Percentiles rank a stretch among this genome's conserved stretches.
Evolutionary conservation across 2,888 invertebrate species (phyloP).

Genomic region (Eilema sororculum): DNA sequence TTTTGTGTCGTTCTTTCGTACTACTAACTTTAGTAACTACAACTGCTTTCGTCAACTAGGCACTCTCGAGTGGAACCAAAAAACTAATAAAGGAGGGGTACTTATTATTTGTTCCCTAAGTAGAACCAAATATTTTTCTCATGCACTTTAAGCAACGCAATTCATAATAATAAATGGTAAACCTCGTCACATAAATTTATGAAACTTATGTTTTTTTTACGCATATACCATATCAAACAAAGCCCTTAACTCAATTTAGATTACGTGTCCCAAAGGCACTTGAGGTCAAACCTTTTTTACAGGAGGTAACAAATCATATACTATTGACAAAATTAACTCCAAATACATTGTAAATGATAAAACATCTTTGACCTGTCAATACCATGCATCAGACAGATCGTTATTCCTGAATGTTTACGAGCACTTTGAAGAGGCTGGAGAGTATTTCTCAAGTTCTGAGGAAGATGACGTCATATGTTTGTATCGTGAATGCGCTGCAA

Average conservation of each 20-base stretch:
- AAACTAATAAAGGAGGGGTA: too few relatives aligned
- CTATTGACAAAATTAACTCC: not conserved
- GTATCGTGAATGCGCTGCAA: conserved; percentile 14
- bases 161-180: not conserved
- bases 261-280: not conserved
- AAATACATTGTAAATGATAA: conserved; percentile 13
- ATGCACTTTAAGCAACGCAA: not conserved
- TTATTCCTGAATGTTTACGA: conserved; percentile 42
- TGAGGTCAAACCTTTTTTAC: not conserved
- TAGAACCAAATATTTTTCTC: not conserved
- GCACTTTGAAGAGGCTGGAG: conserved; percentile 20
- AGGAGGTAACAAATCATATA: not conserved
- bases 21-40: too few relatives aligned
- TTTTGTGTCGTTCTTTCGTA: not conserved
- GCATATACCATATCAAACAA: not conserved
- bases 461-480: conserved; percentile 29
- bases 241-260: not conserved
- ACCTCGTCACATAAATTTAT: not conserved
- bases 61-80: not conserved
- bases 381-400: conserved; percentile 25
- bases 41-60: not conserved
- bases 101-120: too few relatives aligned
- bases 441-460: conserved; percentile 22
- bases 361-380: conserved; percentile 33
- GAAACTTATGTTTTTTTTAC: too few relatives aligned